phyloP scores from a whole-genome alignment of 2,113 vertebrate species.

The Poicephalus gulielmi region DNA sequence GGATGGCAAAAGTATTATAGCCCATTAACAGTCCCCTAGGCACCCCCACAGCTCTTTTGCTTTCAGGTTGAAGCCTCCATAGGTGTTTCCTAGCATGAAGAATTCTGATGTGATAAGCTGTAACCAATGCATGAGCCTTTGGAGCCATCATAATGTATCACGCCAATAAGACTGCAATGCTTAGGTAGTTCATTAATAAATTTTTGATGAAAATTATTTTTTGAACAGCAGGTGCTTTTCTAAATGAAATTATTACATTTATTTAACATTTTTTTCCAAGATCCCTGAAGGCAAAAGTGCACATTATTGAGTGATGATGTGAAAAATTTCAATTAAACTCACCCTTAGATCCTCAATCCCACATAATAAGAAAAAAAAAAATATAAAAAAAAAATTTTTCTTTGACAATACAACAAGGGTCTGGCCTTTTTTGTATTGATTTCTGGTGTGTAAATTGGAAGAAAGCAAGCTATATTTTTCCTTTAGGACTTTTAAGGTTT shows the following conservation, averaged over 20 bases:
- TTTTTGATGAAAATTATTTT: constrained; percentile 47
- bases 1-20: not conserved
- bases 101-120: not conserved
- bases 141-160: not conserved
- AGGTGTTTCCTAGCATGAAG: not conserved
- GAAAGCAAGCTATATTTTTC: not conserved
- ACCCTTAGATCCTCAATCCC: not conserved
- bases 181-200: constrained; percentile 30
- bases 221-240: constrained; percentile 30
- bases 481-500: not conserved
- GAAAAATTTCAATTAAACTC: not conserved
- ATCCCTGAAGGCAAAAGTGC: not conserved
- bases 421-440: not conserved
- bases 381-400: not conserved
- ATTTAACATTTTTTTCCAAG: not conserved
- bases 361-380: not conserved
- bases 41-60: not conserved
- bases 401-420: not conserved
- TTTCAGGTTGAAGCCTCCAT: not conserved
- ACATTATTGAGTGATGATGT: constrained; percentile 29
- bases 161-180: not conserved
- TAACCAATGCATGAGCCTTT: not conserved
- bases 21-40: not conserved
- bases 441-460: constrained; percentile 17
- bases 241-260: constrained; percentile 29